Evolutionary conservation across 2,113 vertebrate species (phyloP).

Genomic region (Pao palembangensis): DNA sequence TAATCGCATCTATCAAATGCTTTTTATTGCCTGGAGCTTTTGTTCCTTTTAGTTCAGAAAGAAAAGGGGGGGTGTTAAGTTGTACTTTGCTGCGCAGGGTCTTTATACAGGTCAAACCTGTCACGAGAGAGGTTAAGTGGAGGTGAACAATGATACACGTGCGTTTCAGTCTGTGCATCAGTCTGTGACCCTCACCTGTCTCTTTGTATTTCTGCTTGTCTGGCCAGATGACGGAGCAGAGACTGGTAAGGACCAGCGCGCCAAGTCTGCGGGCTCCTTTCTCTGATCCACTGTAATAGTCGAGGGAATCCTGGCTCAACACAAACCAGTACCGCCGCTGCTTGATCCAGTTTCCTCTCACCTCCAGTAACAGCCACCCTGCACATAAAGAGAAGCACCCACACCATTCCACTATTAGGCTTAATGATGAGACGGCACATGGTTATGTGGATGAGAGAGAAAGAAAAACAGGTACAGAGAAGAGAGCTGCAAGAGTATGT

Average conservation of each 20-base stretch:
- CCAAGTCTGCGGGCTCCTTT: constrained; percentile 83
- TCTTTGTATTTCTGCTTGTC: constrained; percentile 92
- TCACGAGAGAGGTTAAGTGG: constrained; percentile 12
- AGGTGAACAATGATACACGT: constrained; percentile 1
- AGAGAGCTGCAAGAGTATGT: constrained; percentile 6
- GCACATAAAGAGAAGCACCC: constrained; percentile 17
- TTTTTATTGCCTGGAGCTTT: constrained; percentile 13
- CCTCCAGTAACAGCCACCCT: constrained; percentile 94
- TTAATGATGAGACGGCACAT: too few relatives aligned
- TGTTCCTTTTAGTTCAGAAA: constrained; percentile 32
- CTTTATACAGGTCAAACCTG: neutral
- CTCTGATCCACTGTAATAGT: constrained; percentile 88
- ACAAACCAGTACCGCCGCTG: constrained; percentile 93
- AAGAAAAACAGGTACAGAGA: neutral
- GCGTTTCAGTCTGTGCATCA: constrained; percentile 23
- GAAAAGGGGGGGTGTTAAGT: constrained; percentile 17
- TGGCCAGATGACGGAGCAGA: constrained; percentile 92
- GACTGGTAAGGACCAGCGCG: constrained; percentile 90
- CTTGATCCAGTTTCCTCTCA: constrained; percentile 85
- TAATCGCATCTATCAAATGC: neutral
- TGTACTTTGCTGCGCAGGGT: too few relatives aligned
- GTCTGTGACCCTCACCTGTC: constrained; percentile 76
- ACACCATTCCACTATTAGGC: neutral
- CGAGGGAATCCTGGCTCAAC: constrained; percentile 87
- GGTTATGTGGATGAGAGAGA: constrained; percentile 2